phyloP scores from a whole-genome alignment of 1,140 invertebrate species.

The Drosophila mauritiana region DNA sequence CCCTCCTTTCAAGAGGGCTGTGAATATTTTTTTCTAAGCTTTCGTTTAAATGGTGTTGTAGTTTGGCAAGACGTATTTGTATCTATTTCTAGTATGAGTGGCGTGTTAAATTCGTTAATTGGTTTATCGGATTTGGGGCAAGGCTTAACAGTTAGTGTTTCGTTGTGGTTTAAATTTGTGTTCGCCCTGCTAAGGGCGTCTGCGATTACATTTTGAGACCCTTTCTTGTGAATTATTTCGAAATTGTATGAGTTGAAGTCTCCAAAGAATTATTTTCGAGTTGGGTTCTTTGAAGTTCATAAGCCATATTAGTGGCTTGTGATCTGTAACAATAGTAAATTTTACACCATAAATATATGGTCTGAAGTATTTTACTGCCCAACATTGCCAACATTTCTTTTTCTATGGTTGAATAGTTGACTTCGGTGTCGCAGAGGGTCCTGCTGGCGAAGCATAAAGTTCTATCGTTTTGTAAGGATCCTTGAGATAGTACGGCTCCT shows the following conservation, averaged over 20 bases:
- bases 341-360: slow-evolving; percentile 10
- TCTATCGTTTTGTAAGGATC: no score
- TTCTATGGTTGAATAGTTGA: slow-evolving; percentile 17
- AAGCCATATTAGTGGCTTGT: slow-evolving; percentile 3
- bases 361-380: slow-evolving; percentile 2
- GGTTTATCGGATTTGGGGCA: neutral
- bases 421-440: slow-evolving; percentile 17
- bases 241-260: slow-evolving; percentile 15
- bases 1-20: no score
- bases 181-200: slow-evolving; percentile 12
- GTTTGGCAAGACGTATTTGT: no score
- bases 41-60: no score
- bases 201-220: slow-evolving; percentile 7
- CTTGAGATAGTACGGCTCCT: no score
- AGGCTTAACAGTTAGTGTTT: neutral
- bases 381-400: slow-evolving; percentile 14
- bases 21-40: no score
- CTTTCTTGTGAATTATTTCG: slow-evolving; percentile 7
- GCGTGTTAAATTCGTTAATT: neutral
- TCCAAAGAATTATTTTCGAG: slow-evolving; percentile 16
- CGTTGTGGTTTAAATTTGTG: no score
- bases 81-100: neutral
- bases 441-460: slow-evolving; percentile 2
- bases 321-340: slow-evolving; percentile 7
- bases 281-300: slow-evolving; percentile 8